Evolutionary conservation across 2,888 invertebrate species (phyloP).

Genomic region (Euphydryas editha): DNA sequence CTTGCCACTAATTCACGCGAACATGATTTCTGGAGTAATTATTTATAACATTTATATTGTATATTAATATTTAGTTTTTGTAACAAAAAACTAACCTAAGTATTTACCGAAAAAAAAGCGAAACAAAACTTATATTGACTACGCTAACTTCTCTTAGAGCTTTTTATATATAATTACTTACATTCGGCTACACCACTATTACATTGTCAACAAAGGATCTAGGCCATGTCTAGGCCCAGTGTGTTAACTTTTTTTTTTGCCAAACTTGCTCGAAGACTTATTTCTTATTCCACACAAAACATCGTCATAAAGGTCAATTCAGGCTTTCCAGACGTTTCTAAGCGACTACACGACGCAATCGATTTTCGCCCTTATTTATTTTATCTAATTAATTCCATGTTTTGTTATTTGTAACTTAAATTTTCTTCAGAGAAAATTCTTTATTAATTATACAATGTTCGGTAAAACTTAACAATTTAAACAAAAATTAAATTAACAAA

Average conservation of each 20-base stretch:
- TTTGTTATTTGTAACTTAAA: background rate
- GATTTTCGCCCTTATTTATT: conserved; percentile 26
- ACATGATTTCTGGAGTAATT: no score
- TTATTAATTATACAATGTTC: conserved; percentile 2
- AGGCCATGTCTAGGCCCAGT: background rate
- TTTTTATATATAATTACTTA: background rate
- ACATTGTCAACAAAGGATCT: background rate
- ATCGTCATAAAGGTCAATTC: conserved; percentile 36
- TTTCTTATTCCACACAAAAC: conserved; percentile 42
- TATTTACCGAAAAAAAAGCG: no score
- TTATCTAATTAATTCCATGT: conserved; percentile 2
- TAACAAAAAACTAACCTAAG: no score
- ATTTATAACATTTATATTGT: no score
- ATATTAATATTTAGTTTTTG: no score
- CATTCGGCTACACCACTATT: background rate
- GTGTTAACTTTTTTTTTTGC: conserved; percentile 10
- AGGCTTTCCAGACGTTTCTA: conserved; percentile 33
- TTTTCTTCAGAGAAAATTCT: background rate
- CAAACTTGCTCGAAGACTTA: conserved; percentile 22
- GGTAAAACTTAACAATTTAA: background rate
- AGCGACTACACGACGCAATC: conserved; percentile 22
- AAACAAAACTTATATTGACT: background rate
- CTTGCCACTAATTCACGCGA: no score
- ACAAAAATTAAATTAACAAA: background rate
- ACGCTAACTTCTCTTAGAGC: background rate